phyloP scores from a whole-genome alignment of 2,113 vertebrate species.

The Pluvianellus socialis region DNA sequence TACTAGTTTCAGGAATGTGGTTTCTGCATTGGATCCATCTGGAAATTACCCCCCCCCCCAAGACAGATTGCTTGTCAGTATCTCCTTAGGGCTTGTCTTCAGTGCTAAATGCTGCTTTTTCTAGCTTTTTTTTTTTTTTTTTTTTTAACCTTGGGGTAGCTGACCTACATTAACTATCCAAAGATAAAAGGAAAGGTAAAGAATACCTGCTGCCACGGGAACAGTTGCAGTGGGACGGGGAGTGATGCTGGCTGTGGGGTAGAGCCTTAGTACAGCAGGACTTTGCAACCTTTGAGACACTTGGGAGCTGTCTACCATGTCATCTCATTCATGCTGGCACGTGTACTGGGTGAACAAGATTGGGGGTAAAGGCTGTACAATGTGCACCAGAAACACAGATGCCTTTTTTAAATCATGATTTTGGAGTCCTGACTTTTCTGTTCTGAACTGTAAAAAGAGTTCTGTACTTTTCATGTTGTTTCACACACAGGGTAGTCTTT shows the following conservation, averaged over 20 bases:
- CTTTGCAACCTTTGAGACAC: background rate
- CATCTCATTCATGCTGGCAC: background rate
- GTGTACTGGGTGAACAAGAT: background rate
- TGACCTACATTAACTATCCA: background rate
- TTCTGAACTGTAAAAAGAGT: background rate
- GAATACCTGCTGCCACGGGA: background rate
- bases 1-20: slow-evolving; percentile 49
- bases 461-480: background rate
- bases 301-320: background rate
- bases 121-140: background rate
- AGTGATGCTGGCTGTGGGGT: background rate
- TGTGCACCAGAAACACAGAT: background rate
- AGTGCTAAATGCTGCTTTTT: background rate
- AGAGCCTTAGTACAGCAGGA: background rate
- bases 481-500: background rate
- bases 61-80: slow-evolving; percentile 1
- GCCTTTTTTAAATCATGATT: background rate
- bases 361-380: background rate
- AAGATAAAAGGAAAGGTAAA: slow-evolving; percentile 5
- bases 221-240: background rate
- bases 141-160: background rate
- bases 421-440: background rate
- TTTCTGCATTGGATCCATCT: slow-evolving; percentile 26
- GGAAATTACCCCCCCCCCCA: background rate
- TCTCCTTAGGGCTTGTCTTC: slow-evolving; percentile 11